These are phyloP conservation scores for Sisyra terminalis DNA, from an alignment of 2,888 invertebrate genomes.

Conservation along the genomic window DNA sequence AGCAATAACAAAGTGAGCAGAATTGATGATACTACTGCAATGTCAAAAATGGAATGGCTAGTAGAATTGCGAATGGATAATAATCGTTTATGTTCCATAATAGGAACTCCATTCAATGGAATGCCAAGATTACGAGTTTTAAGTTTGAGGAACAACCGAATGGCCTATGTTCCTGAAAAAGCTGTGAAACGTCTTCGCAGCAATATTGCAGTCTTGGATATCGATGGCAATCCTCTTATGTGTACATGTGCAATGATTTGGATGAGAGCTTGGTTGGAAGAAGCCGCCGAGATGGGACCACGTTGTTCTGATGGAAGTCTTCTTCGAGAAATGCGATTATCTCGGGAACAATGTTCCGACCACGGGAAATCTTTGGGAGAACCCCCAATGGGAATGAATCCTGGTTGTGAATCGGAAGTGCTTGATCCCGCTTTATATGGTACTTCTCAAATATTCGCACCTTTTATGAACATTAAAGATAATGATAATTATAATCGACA, in stretches of 20 bases:
- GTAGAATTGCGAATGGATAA: constrained; percentile 75
- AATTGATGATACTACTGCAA: constrained; percentile 40
- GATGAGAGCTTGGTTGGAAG: constrained; percentile 68
- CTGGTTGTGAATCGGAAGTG: constrained; percentile 55
- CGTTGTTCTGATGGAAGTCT: constrained; percentile 63
- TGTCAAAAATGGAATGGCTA: constrained; percentile 68
- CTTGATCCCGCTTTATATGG: constrained; percentile 26
- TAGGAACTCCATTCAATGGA: constrained; percentile 63
- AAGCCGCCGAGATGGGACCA: constrained; percentile 57
- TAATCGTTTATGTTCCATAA: constrained; percentile 65
- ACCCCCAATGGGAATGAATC: constrained; percentile 39
- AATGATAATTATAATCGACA: neutral
- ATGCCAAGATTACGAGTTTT: constrained; percentile 73
- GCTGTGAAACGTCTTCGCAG: constrained; percentile 60
- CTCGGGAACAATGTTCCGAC: constrained; percentile 44
- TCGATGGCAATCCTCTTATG: constrained; percentile 70
- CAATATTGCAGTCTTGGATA: constrained; percentile 67
- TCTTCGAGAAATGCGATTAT: constrained; percentile 54
- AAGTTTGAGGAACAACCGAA: constrained; percentile 58
- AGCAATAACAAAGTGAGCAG: constrained; percentile 60
- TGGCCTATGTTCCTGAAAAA: constrained; percentile 54
- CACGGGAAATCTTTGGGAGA: constrained; percentile 24
- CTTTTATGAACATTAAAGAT: constrained; percentile 29
- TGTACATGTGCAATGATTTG: constrained; percentile 72
- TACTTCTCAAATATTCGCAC: constrained; percentile 39